A percentile compares a stretch with the other conserved stretches of the same genome.
phyloP scores from a whole-genome alignment of 2,113 vertebrate species.

The Rhea pennata region DNA sequence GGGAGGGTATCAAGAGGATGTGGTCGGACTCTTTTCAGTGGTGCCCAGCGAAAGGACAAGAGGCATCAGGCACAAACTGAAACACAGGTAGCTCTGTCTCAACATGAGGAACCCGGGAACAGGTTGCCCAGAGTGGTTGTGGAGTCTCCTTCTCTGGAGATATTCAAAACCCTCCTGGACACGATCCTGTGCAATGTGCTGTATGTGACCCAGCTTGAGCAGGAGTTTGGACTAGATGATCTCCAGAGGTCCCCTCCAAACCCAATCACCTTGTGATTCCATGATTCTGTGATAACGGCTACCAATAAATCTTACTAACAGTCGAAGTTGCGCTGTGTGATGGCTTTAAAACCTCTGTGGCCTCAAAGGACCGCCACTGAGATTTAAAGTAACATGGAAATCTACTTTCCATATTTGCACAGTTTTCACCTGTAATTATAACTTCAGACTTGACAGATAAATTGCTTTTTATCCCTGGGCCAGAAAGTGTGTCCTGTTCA shows the following conservation, averaged over 20 bases:
- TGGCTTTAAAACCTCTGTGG: neutral
- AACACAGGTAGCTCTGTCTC: too few species aligned
- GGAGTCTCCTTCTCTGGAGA: too few species aligned
- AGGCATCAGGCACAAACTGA: too few species aligned
- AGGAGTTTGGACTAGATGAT: neutral
- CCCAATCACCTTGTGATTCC: too few species aligned
- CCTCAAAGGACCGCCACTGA: neutral
- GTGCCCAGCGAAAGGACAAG: too few species aligned
- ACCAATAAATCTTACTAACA: neutral
- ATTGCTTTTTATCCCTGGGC: neutral
- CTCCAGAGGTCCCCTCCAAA: too few species aligned
- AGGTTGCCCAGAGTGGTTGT: too few species aligned
- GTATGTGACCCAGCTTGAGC: too few species aligned
- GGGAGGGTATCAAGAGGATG: too few species aligned
- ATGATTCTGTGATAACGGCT: neutral
- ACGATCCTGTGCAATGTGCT: neutral
- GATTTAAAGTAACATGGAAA: neutral
- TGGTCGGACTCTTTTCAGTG: too few species aligned
- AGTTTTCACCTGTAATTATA: neutral
- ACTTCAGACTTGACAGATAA: neutral
- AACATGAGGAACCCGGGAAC: too few species aligned
- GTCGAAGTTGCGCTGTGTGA: neutral
- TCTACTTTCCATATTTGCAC: neutral
- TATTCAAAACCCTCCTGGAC: too few species aligned
- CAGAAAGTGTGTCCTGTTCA: neutral